Base-by-base conservation (phyloP, 2,888 invertebrate species). In the Apocheima hispidaria region DNA sequence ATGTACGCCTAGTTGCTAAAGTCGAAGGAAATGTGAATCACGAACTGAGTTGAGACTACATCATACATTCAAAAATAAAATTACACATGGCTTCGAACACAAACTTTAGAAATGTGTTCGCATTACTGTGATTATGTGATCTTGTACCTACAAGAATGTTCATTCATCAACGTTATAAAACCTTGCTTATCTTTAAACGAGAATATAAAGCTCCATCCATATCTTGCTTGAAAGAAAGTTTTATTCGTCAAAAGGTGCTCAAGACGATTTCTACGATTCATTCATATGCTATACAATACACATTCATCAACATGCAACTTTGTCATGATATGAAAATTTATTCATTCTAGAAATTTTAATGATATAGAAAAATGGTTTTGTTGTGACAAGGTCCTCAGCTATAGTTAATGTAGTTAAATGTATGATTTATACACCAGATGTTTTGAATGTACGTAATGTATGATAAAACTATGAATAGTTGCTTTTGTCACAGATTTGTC, bases 191-290 rank as follows among this genome's bases (percentile, higher is more conserved):
- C 49, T 54, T 18, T 18, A 50, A 46, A 57, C 53, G 48, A 46
- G 46, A 33, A 28, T 53, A 48, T 65, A 63, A 64, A 67, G 44
- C 51, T 55, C 52, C 51, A 51, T 28, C 38, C 63, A 50, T 59
- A 36, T 18, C 49, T 28, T 23, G 26, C 21, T 51, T 55, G 60
- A 60, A 67, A 60, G 64, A 67, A 67, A 67, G 67, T 65, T 64
- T 46, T 57, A 33, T 50, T 16, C 49, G 49, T 52, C 38, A 44
- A 58, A 55, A 60, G 57, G 48, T 50, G 52, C 58, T 58, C 51
- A 36, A 36, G 41, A 50, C 35, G 64, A 52, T 67, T 67, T 67
- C 62, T 63, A 63, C 38, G 14, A 50, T 64, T 58, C 67, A 65
- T 66, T 66, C 63, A 68, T 59, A 35, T 2, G 16, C 20, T 33